Conservation (phyloP, 2,888 invertebrate species). For the Dasypogon diadema region DNA sequence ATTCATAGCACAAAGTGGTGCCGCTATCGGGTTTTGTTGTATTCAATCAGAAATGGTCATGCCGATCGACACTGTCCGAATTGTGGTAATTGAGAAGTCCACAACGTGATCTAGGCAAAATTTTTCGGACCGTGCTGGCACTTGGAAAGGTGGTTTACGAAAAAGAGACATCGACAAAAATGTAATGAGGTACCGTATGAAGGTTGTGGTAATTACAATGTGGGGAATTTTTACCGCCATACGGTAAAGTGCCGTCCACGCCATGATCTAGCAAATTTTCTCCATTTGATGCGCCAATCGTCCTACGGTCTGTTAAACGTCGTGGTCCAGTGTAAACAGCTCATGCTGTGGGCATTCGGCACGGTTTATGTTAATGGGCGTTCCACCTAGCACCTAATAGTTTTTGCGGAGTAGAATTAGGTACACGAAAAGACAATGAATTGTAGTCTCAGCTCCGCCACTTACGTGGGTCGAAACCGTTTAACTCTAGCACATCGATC, state of each 20-base stretch:
- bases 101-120: background rate
- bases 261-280: constrained; percentile 57
- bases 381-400: constrained; percentile 24
- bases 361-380: constrained; percentile 16
- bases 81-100: constrained; percentile 31
- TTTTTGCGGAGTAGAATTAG: background rate
- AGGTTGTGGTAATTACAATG: constrained; percentile 5
- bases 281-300: constrained; percentile 66
- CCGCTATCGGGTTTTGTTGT: constrained; percentile 38
- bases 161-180: constrained; percentile 35
- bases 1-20: constrained; percentile 29
- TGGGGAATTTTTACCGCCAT: constrained; percentile 25
- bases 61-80: background rate
- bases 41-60: constrained; percentile 35
- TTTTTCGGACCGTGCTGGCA: background rate
- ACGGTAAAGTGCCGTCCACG: constrained; percentile 12
- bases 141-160: background rate
- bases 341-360: constrained; percentile 29
- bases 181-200: constrained; percentile 29
- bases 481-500: constrained; percentile 11
- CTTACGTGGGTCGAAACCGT: constrained; percentile 20
- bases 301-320: constrained; percentile 36
- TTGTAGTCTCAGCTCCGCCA: background rate
- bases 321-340: background rate
- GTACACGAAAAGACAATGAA: background rate